phyloP scores from a whole-genome alignment of 1,140 invertebrate genomes.

The Leucophenga varia region DNA sequence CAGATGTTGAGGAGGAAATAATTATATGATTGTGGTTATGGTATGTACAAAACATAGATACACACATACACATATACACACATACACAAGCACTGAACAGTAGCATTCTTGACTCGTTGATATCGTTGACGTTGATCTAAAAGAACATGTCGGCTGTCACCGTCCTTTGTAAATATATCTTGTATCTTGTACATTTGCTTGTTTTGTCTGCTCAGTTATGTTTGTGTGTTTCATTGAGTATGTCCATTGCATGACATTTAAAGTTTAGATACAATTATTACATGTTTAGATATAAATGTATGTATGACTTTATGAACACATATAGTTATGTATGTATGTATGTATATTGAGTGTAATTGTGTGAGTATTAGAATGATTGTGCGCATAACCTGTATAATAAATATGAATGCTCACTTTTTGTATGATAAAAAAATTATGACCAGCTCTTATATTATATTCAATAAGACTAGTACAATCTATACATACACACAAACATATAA shows the following conservation, averaged over 20 bases:
- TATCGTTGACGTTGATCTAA: conserved; percentile 41
- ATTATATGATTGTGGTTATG: conserved; percentile 56
- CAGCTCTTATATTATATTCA: no score
- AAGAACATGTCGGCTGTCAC: conserved; percentile 43
- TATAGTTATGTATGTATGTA: conserved; percentile 8
- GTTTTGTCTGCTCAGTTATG: no score
- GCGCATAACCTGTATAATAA: no score
- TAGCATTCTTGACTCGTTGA: conserved; percentile 11
- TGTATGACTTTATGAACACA: no score
- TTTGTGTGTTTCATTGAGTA: no score
- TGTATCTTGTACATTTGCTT: not conserved
- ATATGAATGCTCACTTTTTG: no score
- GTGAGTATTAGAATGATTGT: no score
- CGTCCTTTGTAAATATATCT: conserved; percentile 11
- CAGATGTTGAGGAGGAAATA: conserved; percentile 48
- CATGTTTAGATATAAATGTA: no score
- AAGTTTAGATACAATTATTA: conserved; percentile 1
- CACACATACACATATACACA: conserved; percentile 12
- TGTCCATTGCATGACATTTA: conserved; percentile 42
- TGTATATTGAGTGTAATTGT: no score
- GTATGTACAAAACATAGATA: conserved; percentile 31
- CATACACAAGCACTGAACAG: conserved; percentile 13
- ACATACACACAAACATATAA: no score
- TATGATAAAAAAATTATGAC: no score
- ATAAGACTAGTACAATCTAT: no score